Base-by-base conservation (phyloP, 2,797 vertebrate species). In the Erpetoichthys calabaricus region DNA sequence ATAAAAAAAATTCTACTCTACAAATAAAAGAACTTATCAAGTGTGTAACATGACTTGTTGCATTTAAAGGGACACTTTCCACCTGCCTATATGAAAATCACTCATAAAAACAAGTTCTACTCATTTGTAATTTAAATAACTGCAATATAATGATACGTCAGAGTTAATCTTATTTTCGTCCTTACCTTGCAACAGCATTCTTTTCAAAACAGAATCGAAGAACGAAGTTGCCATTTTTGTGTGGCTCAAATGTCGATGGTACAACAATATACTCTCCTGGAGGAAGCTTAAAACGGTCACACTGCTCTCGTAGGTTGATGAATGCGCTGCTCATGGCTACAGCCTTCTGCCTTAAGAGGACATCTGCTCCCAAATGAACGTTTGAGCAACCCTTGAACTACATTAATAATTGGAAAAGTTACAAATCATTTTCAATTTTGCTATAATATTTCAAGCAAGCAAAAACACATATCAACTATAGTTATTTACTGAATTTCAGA, bases 351-450 rank as follows among this genome's bases (percentile, higher is more conserved):
- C 8, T 71, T 72, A 86, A 70, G 62, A 88, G 63, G 10, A 80
- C 58, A 0, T 85, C 79, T 0, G 81, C 77, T 3, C 81, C 79
- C 3, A 98, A 80, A 64, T 85, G 90, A 63, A 94, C 59, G 47
- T 83, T 89, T 3, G 70, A 88, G 67, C 75, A 68, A 4, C 90
- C 89, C 68, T 77, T 81, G 60, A 65, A 70, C 84, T 87, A 57
- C 41, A 6, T 51, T 25, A 9, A 25, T 25, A 51, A 5, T 9
- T 53, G 59, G 25, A 25, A 25, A 25, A 25, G 25, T 25, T 25
- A 25, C 25, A 25, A 25, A 1, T 25, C 25, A 25, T 25, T 25
- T 25, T 25, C 25, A 25, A 1, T 25, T 25, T 25, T 25, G 25
- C 25, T 25, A 25, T 25, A 25, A 25, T 25, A 25, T 25, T 25